These are phyloP conservation scores for Coregonus ussuriensis DNA, from an alignment of 2,797 vertebrate species.

Conservation along the genomic window DNA sequence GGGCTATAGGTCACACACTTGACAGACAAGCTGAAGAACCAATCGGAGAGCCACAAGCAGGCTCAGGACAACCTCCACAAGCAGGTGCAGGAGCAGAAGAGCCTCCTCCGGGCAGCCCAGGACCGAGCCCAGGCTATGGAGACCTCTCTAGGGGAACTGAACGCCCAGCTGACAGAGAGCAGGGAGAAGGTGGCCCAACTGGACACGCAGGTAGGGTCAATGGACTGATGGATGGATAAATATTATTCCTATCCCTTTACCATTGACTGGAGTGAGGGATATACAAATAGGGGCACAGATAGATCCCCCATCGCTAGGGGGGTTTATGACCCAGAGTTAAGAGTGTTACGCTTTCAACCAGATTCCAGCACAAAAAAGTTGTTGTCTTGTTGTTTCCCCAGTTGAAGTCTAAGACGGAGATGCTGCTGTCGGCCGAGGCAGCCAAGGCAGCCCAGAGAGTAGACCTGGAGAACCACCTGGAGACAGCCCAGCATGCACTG, in stretches of 20 bases:
- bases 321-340: no score
- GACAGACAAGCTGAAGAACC: slow-evolving; percentile 95
- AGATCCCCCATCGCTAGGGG: background rate
- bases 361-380: background rate
- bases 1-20: slow-evolving; percentile 85
- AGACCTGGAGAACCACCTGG: slow-evolving; percentile 93
- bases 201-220: slow-evolving; percentile 85
- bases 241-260: background rate
- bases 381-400: slow-evolving; percentile 53
- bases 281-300: background rate
- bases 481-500: slow-evolving; percentile 91
- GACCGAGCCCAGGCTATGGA: slow-evolving; percentile 89
- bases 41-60: slow-evolving; percentile 98
- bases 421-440: slow-evolving; percentile 92
- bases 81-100: slow-evolving; percentile 97
- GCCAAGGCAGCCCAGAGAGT: slow-evolving; percentile 92
- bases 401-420: slow-evolving; percentile 97
- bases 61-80: slow-evolving; percentile 96
- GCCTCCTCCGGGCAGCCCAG: slow-evolving; percentile 86
- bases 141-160: slow-evolving; percentile 82
- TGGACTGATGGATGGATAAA: background rate
- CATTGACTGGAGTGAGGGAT: background rate
- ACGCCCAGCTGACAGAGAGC: slow-evolving; percentile 86
- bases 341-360: no score
- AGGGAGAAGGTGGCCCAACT: slow-evolving; percentile 92